Evolutionary conservation across 2,113 vertebrate species (phyloP), one percentile per base, ranked within the genome.

Genomic region (Sylvilagus bachmani): DNA sequence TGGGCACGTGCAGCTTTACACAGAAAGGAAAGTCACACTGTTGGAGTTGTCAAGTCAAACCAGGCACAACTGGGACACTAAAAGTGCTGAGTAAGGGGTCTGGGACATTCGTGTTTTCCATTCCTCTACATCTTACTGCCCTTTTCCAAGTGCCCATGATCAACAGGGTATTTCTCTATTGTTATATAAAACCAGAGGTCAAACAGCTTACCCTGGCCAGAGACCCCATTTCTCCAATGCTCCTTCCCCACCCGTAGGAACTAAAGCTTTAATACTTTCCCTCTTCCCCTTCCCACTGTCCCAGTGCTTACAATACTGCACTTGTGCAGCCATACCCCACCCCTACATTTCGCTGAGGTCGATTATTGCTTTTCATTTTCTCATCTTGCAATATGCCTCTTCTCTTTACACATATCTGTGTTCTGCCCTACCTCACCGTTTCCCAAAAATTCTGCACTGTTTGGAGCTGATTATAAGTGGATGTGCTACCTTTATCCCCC

Each of bases 81-180:
- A 2, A 27, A 44, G 5, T 73, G 10, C 62, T 89, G 55, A 62
- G 86, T 58, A 75, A 33, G 62, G 24, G 51, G 27, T 70, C 69
- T 77, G 33, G 1, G 55, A 38, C 16, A 16, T 49, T 62, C 2
- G 44, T 31, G n/a, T 53, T 87, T 87, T 58, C 36, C n/a, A 11
- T 80, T 61, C 61, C 44, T 24, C 24, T 49, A 19, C 36, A 61
- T 0, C 10, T 85, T 61, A 55, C 29, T 25, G 6, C 19, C 31
- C 31, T 33, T 75, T 88, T 64, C n/a, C 62, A 73, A 78, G 33
- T 36, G 62, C 31, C 70, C 33, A 12, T 38, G 31, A 91, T 92
- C 29, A 75, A 86, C 89, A 94, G 11, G 10, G 58, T 21, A 33
- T 81, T 55, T 94, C 89, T 92, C 16, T 91, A 44, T 67, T 77